phyloP scores from a whole-genome alignment of 2,797 vertebrate species.

The Argya squamiceps region DNA sequence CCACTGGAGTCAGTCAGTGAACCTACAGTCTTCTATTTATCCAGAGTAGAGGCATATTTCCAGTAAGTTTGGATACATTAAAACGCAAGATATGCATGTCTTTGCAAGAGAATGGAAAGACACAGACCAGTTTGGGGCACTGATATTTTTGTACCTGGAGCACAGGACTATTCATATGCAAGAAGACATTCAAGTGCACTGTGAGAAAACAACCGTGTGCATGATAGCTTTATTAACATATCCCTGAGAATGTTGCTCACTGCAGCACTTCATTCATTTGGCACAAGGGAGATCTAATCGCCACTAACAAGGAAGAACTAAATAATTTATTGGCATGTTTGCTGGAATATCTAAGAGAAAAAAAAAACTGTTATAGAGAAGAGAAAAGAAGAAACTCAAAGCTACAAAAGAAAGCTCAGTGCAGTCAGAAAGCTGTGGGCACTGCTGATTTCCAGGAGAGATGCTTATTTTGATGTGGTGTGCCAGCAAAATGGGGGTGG shows the following conservation, averaged over 20 bases:
- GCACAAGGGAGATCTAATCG: constrained; percentile 41
- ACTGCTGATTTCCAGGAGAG: background rate
- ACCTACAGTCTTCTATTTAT: background rate
- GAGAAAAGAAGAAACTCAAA: background rate
- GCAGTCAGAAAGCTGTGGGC: background rate
- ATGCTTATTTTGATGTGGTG: background rate
- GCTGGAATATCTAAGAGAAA: background rate
- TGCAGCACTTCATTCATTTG: background rate
- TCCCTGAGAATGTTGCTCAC: constrained; percentile 2
- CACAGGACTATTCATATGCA: background rate
- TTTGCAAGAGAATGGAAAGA: background rate
- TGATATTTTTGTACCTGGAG: background rate
- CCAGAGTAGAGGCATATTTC: background rate
- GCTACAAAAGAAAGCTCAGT: background rate
- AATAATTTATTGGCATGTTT: constrained; percentile 35
- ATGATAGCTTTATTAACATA: background rate
- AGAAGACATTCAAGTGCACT: background rate
- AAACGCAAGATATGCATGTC: background rate
- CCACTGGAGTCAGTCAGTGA: background rate
- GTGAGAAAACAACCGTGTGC: background rate
- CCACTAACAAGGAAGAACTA: constrained; percentile 26
- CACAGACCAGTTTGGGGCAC: background rate
- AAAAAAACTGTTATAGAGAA: background rate
- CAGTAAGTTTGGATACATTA: background rate
- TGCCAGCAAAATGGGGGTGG: background rate